Evolutionary conservation across 2,888 invertebrate genomes (phyloP), one percentile per base, ranked within the genome.

Genomic region (Drosophila anceps): DNA sequence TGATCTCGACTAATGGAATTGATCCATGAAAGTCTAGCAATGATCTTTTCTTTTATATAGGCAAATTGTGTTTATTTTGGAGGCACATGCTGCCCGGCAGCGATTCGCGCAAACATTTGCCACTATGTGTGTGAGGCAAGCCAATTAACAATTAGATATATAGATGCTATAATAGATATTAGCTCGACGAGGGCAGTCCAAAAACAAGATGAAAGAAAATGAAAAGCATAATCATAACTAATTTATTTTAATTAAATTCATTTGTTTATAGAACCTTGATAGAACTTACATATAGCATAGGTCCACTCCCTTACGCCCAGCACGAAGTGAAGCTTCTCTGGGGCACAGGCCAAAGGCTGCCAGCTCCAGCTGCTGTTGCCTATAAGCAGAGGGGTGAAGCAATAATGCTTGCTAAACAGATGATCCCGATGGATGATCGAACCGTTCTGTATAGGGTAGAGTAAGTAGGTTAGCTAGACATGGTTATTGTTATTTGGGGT

Each of bases 291-390:
- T 66, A 91, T 82, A 10, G 92, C 91, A 74, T 91, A 91, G 13
- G 91, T 91, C 92, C 91, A 91, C 27, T 91, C 91, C 8, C 79
- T 80, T 1, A 87, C 87, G 13, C 87, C 91, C 50, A 91, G 77
- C 2, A 73, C 67, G 33, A 91, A 91, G 1, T 74, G 84, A 0
- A 92, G 73, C 54, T 85, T 89, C 55, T 91, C 87, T 1, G 80
- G 86, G 4, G 81, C 75, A 54, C 91, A 91, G 31, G 81, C 84
- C 67, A 91, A 61, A 0, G 92, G 91, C 31, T 91, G 92, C 92
- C 91, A 91, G 54, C 82, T 81, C 92, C 92, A 91, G n/a, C 39
- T 79, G 33, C 24, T 29, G 50, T 77, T 75, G 18, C 61, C 54
- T 4, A 66, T 43, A 0, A 74, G 66, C 10, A 87, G 39, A 0